A percentile compares a stretch with the other conserved stretches of the same genome.
Conservation (phyloP, 2,888 invertebrate genomes). For the Hololepta plana region DNA sequence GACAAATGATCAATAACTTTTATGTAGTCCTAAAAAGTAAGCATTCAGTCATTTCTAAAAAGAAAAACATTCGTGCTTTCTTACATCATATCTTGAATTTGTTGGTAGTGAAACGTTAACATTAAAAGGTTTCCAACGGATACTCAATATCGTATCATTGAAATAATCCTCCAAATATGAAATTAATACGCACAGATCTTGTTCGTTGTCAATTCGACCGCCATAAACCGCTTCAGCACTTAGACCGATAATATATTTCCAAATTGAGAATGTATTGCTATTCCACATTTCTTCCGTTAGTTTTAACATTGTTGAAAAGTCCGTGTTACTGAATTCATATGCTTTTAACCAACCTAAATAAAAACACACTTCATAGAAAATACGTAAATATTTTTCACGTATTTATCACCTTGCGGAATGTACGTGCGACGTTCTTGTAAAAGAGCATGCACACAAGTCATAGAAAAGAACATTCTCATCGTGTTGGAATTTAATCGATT, state of each 20-base stretch:
- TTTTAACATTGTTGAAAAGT: constrained; percentile 56
- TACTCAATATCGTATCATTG: constrained; percentile 35
- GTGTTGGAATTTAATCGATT: constrained; percentile 16
- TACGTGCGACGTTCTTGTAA: constrained; percentile 81
- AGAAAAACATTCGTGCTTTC: no score
- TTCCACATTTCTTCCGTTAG: constrained; percentile 30
- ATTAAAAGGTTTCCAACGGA: constrained; percentile 39
- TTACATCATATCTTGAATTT: constrained; percentile 32
- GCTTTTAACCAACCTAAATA: constrained; percentile 67
- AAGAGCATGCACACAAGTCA: constrained; percentile 79
- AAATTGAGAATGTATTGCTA: constrained; percentile 26
- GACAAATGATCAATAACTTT: constrained; percentile 47
- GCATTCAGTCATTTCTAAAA: background rate
- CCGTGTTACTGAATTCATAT: constrained; percentile 76
- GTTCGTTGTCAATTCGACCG: constrained; percentile 63
- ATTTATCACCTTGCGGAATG: constrained; percentile 57
- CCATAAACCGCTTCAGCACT: constrained; percentile 70
- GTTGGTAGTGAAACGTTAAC: constrained; percentile 30
- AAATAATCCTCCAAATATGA: constrained; percentile 49
- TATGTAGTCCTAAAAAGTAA: constrained; percentile 41
- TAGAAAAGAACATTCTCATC: constrained; percentile 43
- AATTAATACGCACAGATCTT: constrained; percentile 48
- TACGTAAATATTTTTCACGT: background rate
- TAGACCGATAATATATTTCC: constrained; percentile 61
- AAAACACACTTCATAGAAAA: background rate